These are phyloP conservation scores for Archocentrus centrarchus DNA, from an alignment of 2,113 vertebrate species.

Conservation along the genomic window DNA sequence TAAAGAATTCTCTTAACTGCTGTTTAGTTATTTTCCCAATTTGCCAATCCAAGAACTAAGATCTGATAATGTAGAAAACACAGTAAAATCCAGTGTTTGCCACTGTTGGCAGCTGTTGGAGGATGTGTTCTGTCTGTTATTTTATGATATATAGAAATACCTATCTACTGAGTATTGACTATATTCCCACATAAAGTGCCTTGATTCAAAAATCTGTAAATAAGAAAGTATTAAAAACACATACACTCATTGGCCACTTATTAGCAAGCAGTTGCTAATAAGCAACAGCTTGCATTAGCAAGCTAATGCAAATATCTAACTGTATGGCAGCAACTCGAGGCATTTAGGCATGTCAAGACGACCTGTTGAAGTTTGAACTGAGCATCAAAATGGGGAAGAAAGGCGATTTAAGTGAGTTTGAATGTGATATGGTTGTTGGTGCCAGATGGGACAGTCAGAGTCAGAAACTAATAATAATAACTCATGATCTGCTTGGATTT, in stretches of 20 bases:
- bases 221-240: background rate
- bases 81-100: background rate
- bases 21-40: slow-evolving; percentile 22
- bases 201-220: background rate
- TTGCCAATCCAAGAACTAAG: slow-evolving; percentile 13
- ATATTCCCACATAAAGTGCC: background rate
- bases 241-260: background rate
- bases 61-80: slow-evolving; percentile 4
- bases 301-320: background rate
- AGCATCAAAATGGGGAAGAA: background rate
- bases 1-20: slow-evolving; percentile 5
- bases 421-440: background rate
- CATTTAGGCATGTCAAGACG: background rate
- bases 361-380: background rate
- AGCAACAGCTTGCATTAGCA: background rate
- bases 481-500: background rate
- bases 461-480: background rate
- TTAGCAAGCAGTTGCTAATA: background rate
- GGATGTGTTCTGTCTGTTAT: background rate
- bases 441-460: background rate
- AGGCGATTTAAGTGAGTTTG: background rate
- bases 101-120: background rate
- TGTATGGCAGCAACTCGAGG: background rate
- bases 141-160: background rate
- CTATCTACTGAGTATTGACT: background rate